These are phyloP conservation scores for Coptotermes formosanus DNA, from an alignment of 1,140 invertebrate genomes.

Conservation along the genomic window DNA sequence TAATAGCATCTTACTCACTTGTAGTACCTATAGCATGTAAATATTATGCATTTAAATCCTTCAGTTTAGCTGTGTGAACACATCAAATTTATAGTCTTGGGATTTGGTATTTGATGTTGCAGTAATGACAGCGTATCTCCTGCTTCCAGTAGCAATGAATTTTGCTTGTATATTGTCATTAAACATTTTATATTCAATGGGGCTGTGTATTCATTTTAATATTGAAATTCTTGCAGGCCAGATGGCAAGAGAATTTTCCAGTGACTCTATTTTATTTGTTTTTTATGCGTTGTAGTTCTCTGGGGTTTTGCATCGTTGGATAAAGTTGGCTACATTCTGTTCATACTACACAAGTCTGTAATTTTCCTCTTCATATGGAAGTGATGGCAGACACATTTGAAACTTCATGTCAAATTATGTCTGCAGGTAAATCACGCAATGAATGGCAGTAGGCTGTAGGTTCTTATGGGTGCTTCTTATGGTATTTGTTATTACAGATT, in stretches of 20 bases:
- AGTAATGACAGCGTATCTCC: too few relatives aligned
- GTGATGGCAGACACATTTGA: background rate
- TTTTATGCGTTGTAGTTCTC: background rate
- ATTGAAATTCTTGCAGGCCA: background rate
- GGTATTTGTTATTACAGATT: background rate
- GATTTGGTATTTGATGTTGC: too few relatives aligned
- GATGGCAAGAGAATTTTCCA: background rate
- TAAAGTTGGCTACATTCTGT: background rate
- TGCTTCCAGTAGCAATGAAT: too few relatives aligned
- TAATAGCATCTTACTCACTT: too few relatives aligned
- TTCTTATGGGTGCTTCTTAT: background rate
- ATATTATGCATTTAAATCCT: too few relatives aligned
- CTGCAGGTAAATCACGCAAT: background rate
- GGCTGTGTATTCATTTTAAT: background rate
- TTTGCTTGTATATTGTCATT: too few relatives aligned
- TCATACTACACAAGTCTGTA: background rate
- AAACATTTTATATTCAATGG: background rate
- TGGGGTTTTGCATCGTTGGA: background rate
- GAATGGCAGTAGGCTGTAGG: background rate
- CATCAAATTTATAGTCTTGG: too few relatives aligned
- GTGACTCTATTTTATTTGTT: background rate
- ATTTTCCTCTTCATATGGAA: background rate
- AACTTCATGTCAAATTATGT: constrained; percentile 22
- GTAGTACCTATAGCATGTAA: too few relatives aligned
- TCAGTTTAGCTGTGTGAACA: too few relatives aligned